These are phyloP conservation scores for Coleophora flavipennella DNA, from an alignment of 2,888 invertebrate genomes.

Conservation along the genomic window DNA sequence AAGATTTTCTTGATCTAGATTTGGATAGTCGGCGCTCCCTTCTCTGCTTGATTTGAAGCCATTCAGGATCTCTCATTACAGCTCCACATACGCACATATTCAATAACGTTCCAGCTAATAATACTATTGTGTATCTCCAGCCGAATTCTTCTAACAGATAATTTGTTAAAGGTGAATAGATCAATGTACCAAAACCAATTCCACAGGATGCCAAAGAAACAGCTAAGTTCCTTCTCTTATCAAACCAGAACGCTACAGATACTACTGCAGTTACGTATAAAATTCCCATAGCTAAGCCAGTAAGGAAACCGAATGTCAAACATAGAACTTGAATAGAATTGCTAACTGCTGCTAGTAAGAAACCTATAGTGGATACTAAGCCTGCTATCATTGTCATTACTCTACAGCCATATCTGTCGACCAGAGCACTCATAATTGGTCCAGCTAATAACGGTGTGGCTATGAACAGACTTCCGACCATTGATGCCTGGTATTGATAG, in stretches of 20 bases:
- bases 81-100: conserved; percentile 90
- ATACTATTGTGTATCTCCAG: conserved; percentile 85
- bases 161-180: conserved; percentile 89
- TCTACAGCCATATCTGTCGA: conserved; percentile 86
- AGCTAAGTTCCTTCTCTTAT: conserved; percentile 87
- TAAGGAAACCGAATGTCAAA: conserved; percentile 86
- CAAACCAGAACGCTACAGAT: conserved; percentile 93
- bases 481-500: conserved; percentile 86
- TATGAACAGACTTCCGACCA: conserved; percentile 91
- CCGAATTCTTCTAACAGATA: conserved; percentile 80
- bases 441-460: conserved; percentile 89
- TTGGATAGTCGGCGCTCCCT: conserved; percentile 58
- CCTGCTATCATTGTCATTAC: conserved; percentile 82
- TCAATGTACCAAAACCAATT: conserved; percentile 88
- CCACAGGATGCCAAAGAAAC: conserved; percentile 91
- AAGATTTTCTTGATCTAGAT: conserved; percentile 47
- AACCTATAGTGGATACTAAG: conserved; percentile 79
- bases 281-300: conserved; percentile 86
- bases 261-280: conserved; percentile 92
- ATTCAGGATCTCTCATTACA: conserved; percentile 89
- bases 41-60: conserved; percentile 78
- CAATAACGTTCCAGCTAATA: conserved; percentile 85
- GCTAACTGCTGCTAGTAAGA: conserved; percentile 79
- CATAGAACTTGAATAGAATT: conserved; percentile 83
- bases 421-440: conserved; percentile 86